phyloP scores from a whole-genome alignment of 2,888 invertebrate genomes.

The Stenichneumon culpator region DNA sequence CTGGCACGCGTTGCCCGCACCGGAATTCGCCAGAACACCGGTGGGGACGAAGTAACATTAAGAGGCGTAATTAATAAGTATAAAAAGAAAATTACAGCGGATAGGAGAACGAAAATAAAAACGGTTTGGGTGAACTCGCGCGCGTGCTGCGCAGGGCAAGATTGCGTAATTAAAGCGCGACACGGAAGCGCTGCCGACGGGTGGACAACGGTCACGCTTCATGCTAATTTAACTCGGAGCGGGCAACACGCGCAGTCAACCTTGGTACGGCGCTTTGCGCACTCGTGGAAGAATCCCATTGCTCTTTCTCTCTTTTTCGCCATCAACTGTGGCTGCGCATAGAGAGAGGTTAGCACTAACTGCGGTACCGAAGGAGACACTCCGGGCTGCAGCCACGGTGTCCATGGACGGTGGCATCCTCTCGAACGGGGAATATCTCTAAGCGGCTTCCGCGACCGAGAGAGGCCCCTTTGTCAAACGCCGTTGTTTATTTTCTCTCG shows the following conservation, averaged over 20 bases:
- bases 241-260: slow-evolving; percentile 66
- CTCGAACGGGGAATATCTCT: slow-evolving; percentile 55
- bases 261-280: slow-evolving; percentile 65
- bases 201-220: slow-evolving; percentile 83
- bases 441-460: slow-evolving; percentile 53
- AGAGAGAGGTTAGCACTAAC: slow-evolving; percentile 3
- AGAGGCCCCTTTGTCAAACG: slow-evolving; percentile 60
- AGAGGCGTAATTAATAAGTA: slow-evolving; percentile 72
- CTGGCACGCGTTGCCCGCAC: slow-evolving; percentile 11
- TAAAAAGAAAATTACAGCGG: slow-evolving; percentile 27
- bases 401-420: slow-evolving; percentile 55
- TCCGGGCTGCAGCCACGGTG: slow-evolving; percentile 26
- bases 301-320: background rate
- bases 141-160: slow-evolving; percentile 11
- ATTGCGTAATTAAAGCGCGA: slow-evolving; percentile 80
- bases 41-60: slow-evolving; percentile 73
- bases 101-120: slow-evolving; percentile 73
- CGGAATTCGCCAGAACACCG: slow-evolving; percentile 48
- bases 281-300: slow-evolving; percentile 51
- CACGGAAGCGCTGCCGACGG: slow-evolving; percentile 74
- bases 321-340: background rate
- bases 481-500: slow-evolving; percentile 20
- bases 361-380: slow-evolving; percentile 15
- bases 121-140: slow-evolving; percentile 72
- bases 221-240: slow-evolving; percentile 81